phyloP scores from a whole-genome alignment of 2,888 invertebrate genomes.

The Orthosia gracilis region DNA sequence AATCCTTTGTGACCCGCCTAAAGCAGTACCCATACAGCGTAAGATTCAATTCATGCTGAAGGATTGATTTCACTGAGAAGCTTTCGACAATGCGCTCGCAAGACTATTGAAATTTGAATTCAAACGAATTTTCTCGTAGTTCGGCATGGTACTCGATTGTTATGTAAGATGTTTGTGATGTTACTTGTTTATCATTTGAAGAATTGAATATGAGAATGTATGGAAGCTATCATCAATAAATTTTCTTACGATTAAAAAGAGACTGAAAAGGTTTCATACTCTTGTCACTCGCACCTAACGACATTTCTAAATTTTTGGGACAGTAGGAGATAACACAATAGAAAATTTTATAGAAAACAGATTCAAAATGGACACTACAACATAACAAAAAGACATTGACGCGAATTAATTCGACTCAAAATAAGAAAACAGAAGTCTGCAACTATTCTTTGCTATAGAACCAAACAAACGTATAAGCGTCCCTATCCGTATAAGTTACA shows the following conservation, averaged over 20 bases:
- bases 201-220: neutral
- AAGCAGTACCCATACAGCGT: conserved; percentile 47
- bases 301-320: too few relatives aligned
- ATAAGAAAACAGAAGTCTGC: neutral
- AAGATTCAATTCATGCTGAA: conserved; percentile 58
- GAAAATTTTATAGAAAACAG: neutral
- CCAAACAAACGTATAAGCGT: neutral
- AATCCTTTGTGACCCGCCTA: conserved; percentile 66
- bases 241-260: neutral
- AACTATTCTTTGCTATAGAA: neutral
- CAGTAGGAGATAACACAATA: neutral
- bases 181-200: neutral
- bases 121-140: conserved; percentile 26
- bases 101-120: conserved; percentile 47
- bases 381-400: neutral
- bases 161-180: conserved; percentile 19
- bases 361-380: too few relatives aligned
- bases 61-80: conserved; percentile 53
- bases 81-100: conserved; percentile 31
- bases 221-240: neutral
- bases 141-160: conserved; percentile 29
- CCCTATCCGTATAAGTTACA: neutral
- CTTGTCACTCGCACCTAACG: neutral
- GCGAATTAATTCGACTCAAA: neutral
- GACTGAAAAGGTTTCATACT: neutral